Conservation (phyloP, 2,113 vertebrate genomes). For the Perca schrenkii region DNA sequence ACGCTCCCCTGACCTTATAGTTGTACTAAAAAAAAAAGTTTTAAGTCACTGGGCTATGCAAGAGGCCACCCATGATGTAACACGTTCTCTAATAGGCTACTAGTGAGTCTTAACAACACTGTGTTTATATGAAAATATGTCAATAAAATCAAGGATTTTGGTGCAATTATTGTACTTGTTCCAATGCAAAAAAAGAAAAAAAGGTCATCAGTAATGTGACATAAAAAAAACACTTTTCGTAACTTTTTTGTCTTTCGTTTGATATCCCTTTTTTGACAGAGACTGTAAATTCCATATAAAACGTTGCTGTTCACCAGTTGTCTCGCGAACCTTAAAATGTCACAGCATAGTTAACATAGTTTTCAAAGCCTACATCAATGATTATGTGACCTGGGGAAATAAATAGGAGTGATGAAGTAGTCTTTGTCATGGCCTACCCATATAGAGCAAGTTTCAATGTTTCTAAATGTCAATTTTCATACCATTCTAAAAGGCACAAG, state of each 20-base stretch:
- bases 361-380: background rate
- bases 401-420: background rate
- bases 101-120: background rate
- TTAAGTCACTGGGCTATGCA: constrained; percentile 37
- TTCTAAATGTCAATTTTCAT: background rate
- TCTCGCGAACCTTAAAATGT: background rate
- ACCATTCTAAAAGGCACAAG: background rate
- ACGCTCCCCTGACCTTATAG: constrained; percentile 61
- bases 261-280: background rate
- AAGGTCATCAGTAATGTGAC: background rate
- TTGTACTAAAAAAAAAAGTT: constrained; percentile 44
- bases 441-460: background rate
- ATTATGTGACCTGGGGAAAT: background rate
- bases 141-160: background rate
- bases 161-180: background rate
- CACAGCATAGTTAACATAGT: background rate
- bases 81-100: background rate
- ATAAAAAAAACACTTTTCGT: background rate
- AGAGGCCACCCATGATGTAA: constrained; percentile 62
- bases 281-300: background rate
- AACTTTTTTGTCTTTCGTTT: background rate
- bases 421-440: background rate
- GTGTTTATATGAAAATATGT: background rate
- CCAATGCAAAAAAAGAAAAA: background rate
- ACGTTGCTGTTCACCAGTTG: background rate